Percentiles rank a stretch among this genome's conserved stretches.
Conservation (phyloP, 2,888 invertebrate species). For the Boloria euphrosyne region DNA sequence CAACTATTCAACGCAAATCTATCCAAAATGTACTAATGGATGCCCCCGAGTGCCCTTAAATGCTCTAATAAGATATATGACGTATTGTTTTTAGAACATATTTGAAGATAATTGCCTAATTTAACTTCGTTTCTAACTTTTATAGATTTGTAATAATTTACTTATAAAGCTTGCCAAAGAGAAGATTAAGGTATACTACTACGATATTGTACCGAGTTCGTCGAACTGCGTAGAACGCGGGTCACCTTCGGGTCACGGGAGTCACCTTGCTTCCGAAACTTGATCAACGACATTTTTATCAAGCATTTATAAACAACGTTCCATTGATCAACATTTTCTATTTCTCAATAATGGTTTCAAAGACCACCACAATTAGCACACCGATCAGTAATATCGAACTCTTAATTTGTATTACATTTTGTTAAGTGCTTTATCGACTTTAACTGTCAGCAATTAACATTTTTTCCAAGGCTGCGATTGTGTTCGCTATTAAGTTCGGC, state of each 20-base stretch:
- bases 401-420: conserved; percentile 14
- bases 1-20: too few relatives aligned
- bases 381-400: conserved; percentile 8
- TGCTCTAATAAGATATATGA: too few relatives aligned
- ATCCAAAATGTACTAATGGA: too few relatives aligned
- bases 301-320: conserved; percentile 57
- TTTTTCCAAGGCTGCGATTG: conserved; percentile 25
- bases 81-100: background rate
- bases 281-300: conserved; percentile 69
- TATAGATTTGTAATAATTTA: conserved; percentile 6
- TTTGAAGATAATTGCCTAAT: conserved; percentile 1
- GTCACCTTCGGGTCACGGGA: conserved; percentile 75
- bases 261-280: conserved; percentile 78
- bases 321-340: conserved; percentile 40
- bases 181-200: conserved; percentile 46
- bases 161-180: conserved; percentile 27
- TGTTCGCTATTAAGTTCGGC: conserved; percentile 21
- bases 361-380: background rate
- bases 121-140: background rate
- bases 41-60: too few relatives aligned
- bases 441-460: conserved; percentile 25
- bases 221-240: conserved; percentile 62
- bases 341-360: conserved; percentile 6
- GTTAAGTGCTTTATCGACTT: conserved; percentile 27
- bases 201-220: conserved; percentile 55